phyloP scores from a whole-genome alignment of 2,113 vertebrate genomes.

The Speoplatyrhinus poulsoni region DNA sequence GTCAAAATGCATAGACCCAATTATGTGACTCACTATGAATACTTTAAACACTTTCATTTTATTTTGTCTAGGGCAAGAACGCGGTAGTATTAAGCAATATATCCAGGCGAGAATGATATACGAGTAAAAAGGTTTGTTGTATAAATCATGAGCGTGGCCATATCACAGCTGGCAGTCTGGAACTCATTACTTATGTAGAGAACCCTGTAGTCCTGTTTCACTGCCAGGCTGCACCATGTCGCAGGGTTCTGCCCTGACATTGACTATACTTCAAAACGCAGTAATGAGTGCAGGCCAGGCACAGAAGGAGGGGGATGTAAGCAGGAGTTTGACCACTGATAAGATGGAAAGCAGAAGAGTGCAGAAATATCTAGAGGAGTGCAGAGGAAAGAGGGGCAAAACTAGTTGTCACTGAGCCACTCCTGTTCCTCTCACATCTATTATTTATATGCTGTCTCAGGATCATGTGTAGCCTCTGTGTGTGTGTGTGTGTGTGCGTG shows the following conservation, averaged over 20 bases:
- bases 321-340: slow-evolving; percentile 23
- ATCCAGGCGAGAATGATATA: slow-evolving; percentile 34
- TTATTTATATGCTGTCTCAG: slow-evolving; percentile 51
- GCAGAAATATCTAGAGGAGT: slow-evolving; percentile 10
- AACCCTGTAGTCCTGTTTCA: slow-evolving; percentile 48
- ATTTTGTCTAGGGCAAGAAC: slow-evolving; percentile 9
- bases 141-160: slow-evolving; percentile 61
- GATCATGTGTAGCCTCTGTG: neutral
- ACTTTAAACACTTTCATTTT: slow-evolving; percentile 22
- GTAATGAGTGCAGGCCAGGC: slow-evolving; percentile 46
- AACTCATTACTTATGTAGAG: slow-evolving; percentile 70
- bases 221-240: slow-evolving; percentile 33
- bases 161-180: slow-evolving; percentile 58
- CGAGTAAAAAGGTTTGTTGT: slow-evolving; percentile 50
- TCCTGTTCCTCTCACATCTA: slow-evolving; percentile 42
- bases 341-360: slow-evolving; percentile 1
- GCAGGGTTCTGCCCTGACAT: slow-evolving; percentile 34
- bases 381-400: slow-evolving; percentile 9
- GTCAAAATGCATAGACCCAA: too few relatives aligned
- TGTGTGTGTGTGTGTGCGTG: slow-evolving; percentile 7
- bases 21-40: neutral
- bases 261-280: slow-evolving; percentile 37
- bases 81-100: slow-evolving; percentile 1
- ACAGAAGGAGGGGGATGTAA: slow-evolving; percentile 52
- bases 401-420: slow-evolving; percentile 10